A percentile compares a stretch with the other conserved stretches of the same genome.
These are phyloP conservation scores for Drosophila rellima DNA, from an alignment of 2,888 invertebrate species.

Conservation along the genomic window DNA sequence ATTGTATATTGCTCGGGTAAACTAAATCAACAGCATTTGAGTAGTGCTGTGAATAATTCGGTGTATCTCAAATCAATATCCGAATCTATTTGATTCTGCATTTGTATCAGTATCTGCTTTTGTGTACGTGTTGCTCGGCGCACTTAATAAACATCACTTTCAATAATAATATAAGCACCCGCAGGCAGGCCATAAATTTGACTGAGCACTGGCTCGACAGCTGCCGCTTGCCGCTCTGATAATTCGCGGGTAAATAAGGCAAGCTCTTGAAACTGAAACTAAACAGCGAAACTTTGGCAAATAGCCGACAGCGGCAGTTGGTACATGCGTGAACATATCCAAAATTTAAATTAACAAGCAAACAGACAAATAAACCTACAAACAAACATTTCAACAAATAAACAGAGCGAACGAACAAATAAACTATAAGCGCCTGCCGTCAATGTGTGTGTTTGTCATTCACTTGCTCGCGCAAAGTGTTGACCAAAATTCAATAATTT, in stretches of 20 bases:
- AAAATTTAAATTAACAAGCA: slow-evolving; percentile 66
- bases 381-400: slow-evolving; percentile 23
- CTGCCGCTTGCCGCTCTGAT: slow-evolving; percentile 31
- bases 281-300: slow-evolving; percentile 61
- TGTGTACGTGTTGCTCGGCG: slow-evolving; percentile 23
- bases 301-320: slow-evolving; percentile 58
- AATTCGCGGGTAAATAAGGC: slow-evolving; percentile 50
- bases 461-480: not conserved
- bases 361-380: slow-evolving; percentile 40
- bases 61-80: slow-evolving; percentile 2
- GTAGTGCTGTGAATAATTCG: slow-evolving; percentile 13
- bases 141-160: slow-evolving; percentile 55
- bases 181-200: slow-evolving; percentile 49
- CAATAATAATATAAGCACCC: slow-evolving; percentile 50
- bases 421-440: slow-evolving; percentile 27
- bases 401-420: slow-evolving; percentile 34
- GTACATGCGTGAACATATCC: slow-evolving; percentile 41
- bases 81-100: slow-evolving; percentile 1
- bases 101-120: slow-evolving; percentile 8
- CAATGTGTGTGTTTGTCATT: slow-evolving; percentile 14
- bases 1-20: slow-evolving; percentile 8
- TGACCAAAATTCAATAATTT: slow-evolving; percentile 36
- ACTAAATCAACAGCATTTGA: slow-evolving; percentile 13
- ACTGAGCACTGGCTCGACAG: slow-evolving; percentile 33
- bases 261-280: slow-evolving; percentile 54